A percentile compares a stretch with the other conserved stretches of the same genome.
Evolutionary conservation across 1,140 invertebrate genomes (phyloP).

Genomic region (Penaeus chinensis): DNA sequence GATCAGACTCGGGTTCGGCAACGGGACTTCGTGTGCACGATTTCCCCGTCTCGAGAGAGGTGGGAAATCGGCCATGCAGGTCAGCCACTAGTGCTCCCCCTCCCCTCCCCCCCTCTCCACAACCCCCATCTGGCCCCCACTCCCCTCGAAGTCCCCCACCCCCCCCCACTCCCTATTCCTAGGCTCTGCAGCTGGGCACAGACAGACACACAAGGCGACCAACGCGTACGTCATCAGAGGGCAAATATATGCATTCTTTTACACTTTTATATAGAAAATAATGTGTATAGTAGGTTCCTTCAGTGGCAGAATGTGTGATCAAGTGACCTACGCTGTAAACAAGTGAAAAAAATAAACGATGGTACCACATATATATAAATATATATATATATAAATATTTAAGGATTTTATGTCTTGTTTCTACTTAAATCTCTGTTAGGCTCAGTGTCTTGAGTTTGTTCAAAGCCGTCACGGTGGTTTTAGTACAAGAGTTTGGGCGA

Average conservation of each 20-base stretch:
- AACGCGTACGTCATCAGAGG: not conserved
- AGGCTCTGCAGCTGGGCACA: no score
- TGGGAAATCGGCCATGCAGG: no score
- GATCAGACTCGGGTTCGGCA: no score
- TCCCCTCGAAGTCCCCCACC: no score
- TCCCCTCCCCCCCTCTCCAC: no score
- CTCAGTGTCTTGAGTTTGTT: slow-evolving; percentile 52
- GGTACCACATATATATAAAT: slow-evolving; percentile 24
- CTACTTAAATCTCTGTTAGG: slow-evolving; percentile 60
- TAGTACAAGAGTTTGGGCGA: slow-evolving; percentile 61
- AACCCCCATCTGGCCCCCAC: no score
- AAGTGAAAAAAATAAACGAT: slow-evolving; percentile 7
- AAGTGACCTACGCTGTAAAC: slow-evolving; percentile 53
- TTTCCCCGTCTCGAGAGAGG: no score
- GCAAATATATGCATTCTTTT: slow-evolving; percentile 55
- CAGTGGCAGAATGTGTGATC: slow-evolving; percentile 37
- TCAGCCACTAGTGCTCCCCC: no score
- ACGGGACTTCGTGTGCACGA: no score
- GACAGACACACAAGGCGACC: no score
- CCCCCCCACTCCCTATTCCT: no score
- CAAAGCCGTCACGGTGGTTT: slow-evolving; percentile 56
- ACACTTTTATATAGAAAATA: slow-evolving; percentile 58
- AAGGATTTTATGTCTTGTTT: slow-evolving; percentile 50
- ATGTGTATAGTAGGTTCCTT: slow-evolving; percentile 50
- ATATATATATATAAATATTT: slow-evolving; percentile 40